These are phyloP conservation scores for Ophion slaviceki DNA, from an alignment of 2,888 invertebrate species.

Conservation along the genomic window DNA sequence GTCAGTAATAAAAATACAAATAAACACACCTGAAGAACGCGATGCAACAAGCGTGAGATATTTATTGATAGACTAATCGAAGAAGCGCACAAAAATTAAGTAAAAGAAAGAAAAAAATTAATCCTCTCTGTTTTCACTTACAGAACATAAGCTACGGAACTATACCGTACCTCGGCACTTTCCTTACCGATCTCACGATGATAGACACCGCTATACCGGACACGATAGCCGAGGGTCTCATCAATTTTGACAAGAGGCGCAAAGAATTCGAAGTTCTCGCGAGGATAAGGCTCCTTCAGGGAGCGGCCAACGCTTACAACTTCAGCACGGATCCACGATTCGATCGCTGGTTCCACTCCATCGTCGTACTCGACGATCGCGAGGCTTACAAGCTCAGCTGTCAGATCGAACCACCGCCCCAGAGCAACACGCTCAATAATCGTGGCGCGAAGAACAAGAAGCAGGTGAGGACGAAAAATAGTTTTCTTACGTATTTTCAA, in stretches of 20 bases:
- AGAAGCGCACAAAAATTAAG: background rate
- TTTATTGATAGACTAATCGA: too few relatives aligned
- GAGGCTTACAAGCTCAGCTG: slow-evolving; percentile 96
- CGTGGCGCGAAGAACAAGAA: slow-evolving; percentile 77
- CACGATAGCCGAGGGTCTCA: slow-evolving; percentile 91
- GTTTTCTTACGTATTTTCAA: background rate
- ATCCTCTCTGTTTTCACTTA: slow-evolving; percentile 54
- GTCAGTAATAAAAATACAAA: too few relatives aligned
- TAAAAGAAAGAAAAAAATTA: background rate
- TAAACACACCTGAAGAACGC: too few relatives aligned
- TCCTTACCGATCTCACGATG: slow-evolving; percentile 99
- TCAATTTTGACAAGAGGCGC: slow-evolving; percentile 98
- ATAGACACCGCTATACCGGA: slow-evolving; percentile 98
- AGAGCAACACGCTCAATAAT: slow-evolving; percentile 79
- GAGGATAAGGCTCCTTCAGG: slow-evolving; percentile 97
- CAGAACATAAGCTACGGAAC: slow-evolving; percentile 95
- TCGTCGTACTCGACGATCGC: slow-evolving; percentile 95
- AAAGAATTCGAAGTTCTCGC: slow-evolving; percentile 99
- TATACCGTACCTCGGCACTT: slow-evolving; percentile 98
- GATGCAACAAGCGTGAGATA: too few relatives aligned
- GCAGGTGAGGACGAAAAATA: slow-evolving; percentile 70
- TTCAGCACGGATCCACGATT: slow-evolving; percentile 94
- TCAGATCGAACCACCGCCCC: slow-evolving; percentile 91
- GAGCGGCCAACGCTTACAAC: slow-evolving; percentile 97
- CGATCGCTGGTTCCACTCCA: slow-evolving; percentile 97